These are phyloP conservation scores for Apocrypta bakeri DNA, from an alignment of 1,140 invertebrate species.

Conservation along the genomic window DNA sequence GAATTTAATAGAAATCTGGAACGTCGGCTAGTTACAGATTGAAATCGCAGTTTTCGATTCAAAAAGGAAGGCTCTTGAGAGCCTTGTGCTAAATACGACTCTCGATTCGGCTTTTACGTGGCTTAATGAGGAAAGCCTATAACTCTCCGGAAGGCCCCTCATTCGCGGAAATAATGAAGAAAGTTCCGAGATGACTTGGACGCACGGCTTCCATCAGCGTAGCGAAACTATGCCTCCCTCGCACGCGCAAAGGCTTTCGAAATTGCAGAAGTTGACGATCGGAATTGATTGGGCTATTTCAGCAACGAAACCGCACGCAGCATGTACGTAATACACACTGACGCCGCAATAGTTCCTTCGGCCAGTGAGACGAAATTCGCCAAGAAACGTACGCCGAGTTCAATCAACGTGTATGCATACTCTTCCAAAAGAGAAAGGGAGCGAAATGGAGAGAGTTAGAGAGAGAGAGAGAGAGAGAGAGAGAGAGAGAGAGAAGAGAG, in stretches of 20 bases:
- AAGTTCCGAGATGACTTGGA: background rate
- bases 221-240: background rate
- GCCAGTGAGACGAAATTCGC: background rate
- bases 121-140: background rate
- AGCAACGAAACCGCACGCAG: background rate
- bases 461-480: too few species aligned
- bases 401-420: background rate
- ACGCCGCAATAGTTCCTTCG: background rate
- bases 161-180: background rate
- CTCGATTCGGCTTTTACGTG: background rate
- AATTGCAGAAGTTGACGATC: background rate
- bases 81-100: background rate
- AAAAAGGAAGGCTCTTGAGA: background rate
- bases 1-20: background rate
- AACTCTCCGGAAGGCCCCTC: background rate
- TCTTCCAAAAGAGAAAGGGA: background rate
- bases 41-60: background rate
- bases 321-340: background rate
- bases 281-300: background rate
- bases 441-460: too few species aligned
- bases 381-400: background rate
- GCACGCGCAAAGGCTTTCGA: background rate
- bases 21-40: background rate
- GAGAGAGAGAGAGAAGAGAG: too few species aligned
- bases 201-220: background rate